Evolutionary conservation across 2,113 vertebrate species (phyloP), one percentile per base, ranked within the genome.

Genomic region (Mirza zaza): DNA sequence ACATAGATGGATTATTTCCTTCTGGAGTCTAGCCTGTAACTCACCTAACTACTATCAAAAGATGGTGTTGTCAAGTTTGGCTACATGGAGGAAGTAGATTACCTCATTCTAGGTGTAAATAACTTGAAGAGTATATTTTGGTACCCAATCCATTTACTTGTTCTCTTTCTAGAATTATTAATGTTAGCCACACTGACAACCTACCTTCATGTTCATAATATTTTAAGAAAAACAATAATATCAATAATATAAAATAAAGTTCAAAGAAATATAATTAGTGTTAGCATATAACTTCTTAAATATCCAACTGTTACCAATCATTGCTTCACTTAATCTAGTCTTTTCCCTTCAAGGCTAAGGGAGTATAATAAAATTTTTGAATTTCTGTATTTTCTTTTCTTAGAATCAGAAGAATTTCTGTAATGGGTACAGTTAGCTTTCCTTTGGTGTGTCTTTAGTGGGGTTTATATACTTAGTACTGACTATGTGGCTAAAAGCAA

Each of bases 161-260:
- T 55, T 15, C 15, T 79, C 18, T 76, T 87, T 90, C 59, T 91
- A 87, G 20, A 87, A 73, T 93, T 76, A 71, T 34, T 61, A 76
- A 71, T 61, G 42, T 50, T 82, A 61, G 5, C 3, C 39, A 86
- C 75, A 76, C 39, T 63, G 67, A 82, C 21, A 68, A n/a, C n/a
- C n/a, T n/a, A 68, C 6, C 27, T 91, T 65, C 12, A 48, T 39
- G 20, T 48, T 77, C 32, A 57, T 70, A 87, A 57, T 70, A 87
- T 76, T 87, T 86, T 83, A 83, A 90, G 75, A 81, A 87, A 95
- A 87, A 34, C 6, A 87, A 70, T 90, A 29, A 83, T 65, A 85
- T 71, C 6, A 82, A 70, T 87, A n/a, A 91, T 71, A 85, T 77
- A 76, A 61, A 82, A 63, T 52, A 73, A 87, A 94, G 12, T 83